Evolutionary conservation across 2,113 vertebrate genomes (phyloP), one percentile per base, ranked within the genome.

Genomic region (Morone saxatilis): DNA sequence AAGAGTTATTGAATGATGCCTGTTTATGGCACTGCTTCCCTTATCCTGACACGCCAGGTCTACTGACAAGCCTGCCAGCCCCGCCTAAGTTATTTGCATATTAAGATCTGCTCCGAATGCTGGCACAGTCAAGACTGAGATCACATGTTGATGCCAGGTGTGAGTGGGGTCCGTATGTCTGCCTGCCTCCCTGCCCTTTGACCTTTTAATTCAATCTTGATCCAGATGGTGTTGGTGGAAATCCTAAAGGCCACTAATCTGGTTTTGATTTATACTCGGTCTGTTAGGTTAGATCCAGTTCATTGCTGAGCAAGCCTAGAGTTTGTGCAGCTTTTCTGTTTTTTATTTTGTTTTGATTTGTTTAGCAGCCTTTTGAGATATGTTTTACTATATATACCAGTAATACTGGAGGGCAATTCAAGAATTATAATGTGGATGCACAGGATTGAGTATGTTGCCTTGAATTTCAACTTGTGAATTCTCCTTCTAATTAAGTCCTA

Each of bases 401-500:
- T 59, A 77, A 81, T 72, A 17, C 85, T 74, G 65, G 59, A 38
- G 57, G 75, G 80, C 65, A 75, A 38, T 61, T 57, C 36, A 36
- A 51, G 9, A 67, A 48, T 1, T 53, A 14, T 45, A 45, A 16
- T 43, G 47, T 61, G 1, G 31, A 53, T 48, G 11, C 20, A 56
- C 47, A 73, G n/a, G 6, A 40, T 38, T 48, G 7, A 57, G 6
- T 9, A 14, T 41, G 12, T 53, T 22, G 20, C 48, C 12, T 60
- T 51, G 12, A 74, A 53, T 16, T 48, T 61, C 8, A 41, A 59
- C 8, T 2, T 38, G 0, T 51, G n/a, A 70, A 45, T 53, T 79
- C 45, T 7, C 11, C 6, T 22, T n/a, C 4, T 47, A 36, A 20
- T 70, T 14, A 43, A 12, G 8, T 40, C 31, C 4, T 51, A 17